phyloP scores from a whole-genome alignment of 2,888 invertebrate genomes.

The Graphium colonna region DNA sequence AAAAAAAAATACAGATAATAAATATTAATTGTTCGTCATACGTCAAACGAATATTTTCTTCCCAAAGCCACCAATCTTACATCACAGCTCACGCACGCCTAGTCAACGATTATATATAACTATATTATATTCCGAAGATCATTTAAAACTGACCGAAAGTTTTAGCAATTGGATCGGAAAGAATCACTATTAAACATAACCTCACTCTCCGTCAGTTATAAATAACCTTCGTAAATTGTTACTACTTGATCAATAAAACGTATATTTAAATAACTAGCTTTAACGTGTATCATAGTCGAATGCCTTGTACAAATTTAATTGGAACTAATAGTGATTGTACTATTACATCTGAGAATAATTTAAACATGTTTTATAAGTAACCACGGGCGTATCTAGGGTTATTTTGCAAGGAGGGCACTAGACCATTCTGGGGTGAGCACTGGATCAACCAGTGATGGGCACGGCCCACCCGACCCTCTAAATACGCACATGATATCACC shows the following conservation, averaged over 20 bases:
- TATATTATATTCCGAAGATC: conserved; percentile 14
- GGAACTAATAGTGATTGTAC: conserved; percentile 12
- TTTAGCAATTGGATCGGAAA: no score
- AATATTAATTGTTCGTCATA: neutral
- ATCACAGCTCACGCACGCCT: conserved; percentile 20
- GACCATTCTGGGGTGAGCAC: no score
- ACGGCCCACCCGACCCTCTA: no score
- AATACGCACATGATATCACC: conserved; percentile 5
- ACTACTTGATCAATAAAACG: conserved; percentile 12
- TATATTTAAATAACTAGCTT: conserved; percentile 14
- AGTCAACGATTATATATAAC: conserved; percentile 12
- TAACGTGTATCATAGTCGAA: no score
- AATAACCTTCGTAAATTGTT: conserved; percentile 13
- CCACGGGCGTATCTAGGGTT: no score
- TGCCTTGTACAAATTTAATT: conserved; percentile 12
- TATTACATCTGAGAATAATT: conserved; percentile 1
- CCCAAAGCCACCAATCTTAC: conserved; percentile 1
- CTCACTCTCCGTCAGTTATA: conserved; percentile 4
- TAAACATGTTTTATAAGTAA: no score
- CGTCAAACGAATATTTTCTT: conserved; percentile 5
- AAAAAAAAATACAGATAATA: no score
- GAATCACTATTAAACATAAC: no score
- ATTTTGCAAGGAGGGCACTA: no score
- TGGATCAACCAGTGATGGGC: no score
- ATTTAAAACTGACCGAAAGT: conserved; percentile 17